phyloP scores from a whole-genome alignment of 53 echinoderm and acorn worm genomes.

The Hippasteria phrygiana region DNA sequence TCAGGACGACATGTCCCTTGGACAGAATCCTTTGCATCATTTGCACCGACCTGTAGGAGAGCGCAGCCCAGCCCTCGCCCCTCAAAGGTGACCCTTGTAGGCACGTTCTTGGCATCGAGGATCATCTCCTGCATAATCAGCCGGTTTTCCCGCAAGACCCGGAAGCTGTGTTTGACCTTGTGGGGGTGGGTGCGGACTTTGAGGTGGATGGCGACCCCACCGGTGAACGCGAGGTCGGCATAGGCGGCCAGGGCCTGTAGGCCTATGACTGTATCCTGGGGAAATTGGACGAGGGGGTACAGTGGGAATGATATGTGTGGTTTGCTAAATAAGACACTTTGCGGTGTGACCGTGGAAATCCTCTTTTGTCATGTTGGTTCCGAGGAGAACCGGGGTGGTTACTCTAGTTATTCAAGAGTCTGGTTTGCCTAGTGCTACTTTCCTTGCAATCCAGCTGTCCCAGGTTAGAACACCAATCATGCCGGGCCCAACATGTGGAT shows the following conservation, averaged over 20 bases:
- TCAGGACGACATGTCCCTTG: neutral
- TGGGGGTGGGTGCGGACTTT: constrained; percentile 59
- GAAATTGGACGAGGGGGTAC: neutral
- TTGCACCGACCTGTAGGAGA: constrained; percentile 78
- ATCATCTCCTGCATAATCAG: constrained; percentile 78
- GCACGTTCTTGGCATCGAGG: constrained; percentile 67
- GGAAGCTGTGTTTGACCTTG: constrained; percentile 23
- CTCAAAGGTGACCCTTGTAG: constrained; percentile 66
- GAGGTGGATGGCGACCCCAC: constrained; percentile 37
- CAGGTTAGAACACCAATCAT: too few relatives aligned
- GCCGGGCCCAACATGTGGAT: too few relatives aligned
- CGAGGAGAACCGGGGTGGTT: neutral
- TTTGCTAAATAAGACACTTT: neutral
- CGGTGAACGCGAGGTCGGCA: constrained; percentile 70
- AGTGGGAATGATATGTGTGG: neutral
- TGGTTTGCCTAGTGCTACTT: too few relatives aligned
- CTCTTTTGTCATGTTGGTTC: too few relatives aligned
- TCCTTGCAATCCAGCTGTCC: too few relatives aligned
- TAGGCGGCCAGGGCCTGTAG: constrained; percentile 84
- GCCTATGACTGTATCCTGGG: constrained; percentile 92
- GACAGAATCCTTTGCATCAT: neutral
- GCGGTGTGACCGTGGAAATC: too few relatives aligned
- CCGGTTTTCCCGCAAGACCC: constrained; percentile 60
- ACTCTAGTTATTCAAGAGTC: neutral
- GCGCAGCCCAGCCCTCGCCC: constrained; percentile 88